Percentiles rank a stretch among this genome's conserved stretches.
These are phyloP conservation scores for Vannuccia rotundouncinata DNA, from an alignment of 2,888 invertebrate genomes.

Conservation along the genomic window DNA sequence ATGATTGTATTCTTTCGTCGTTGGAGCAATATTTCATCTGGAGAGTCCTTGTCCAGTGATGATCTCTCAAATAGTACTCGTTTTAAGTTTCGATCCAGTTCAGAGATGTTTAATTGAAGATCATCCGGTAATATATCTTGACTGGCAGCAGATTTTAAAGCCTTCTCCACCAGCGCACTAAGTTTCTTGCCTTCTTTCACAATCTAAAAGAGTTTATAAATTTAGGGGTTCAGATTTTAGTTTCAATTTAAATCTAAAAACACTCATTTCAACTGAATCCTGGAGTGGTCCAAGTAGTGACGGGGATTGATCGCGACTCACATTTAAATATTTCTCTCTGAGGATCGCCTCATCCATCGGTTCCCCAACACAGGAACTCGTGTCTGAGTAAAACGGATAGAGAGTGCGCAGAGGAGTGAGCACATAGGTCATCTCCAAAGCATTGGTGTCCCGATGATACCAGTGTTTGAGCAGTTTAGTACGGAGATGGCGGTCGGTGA, in stretches of 20 bases:
- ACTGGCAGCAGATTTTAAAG: not conserved
- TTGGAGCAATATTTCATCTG: not conserved
- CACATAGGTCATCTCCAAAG: not conserved
- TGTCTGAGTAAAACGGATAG: not conserved
- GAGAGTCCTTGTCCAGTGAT: not conserved
- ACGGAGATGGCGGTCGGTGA: not conserved
- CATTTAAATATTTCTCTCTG: too few relatives aligned
- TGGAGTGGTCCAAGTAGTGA: too few relatives aligned
- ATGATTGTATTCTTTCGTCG: not conserved
- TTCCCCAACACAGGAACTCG: not conserved
- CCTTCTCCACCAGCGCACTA: not conserved
- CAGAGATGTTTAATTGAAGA: not conserved
- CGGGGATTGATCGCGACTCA: too few relatives aligned
- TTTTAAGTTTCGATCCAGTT: not conserved
- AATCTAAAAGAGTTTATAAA: not conserved
- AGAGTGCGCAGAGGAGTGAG: not conserved
- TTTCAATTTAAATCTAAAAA: too few relatives aligned
- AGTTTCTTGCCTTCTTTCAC: not conserved
- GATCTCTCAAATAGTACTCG: not conserved
- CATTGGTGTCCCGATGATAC: not conserved
- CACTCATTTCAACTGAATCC: too few relatives aligned
- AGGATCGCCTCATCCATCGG: too few relatives aligned
- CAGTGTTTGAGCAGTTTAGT: not conserved
- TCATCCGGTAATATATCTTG: not conserved
- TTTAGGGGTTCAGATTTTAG: too few relatives aligned